Evolutionary conservation across 1,140 invertebrate genomes (phyloP), one percentile per base, ranked within the genome.

Genomic region (Brachionus manjavacas): DNA sequence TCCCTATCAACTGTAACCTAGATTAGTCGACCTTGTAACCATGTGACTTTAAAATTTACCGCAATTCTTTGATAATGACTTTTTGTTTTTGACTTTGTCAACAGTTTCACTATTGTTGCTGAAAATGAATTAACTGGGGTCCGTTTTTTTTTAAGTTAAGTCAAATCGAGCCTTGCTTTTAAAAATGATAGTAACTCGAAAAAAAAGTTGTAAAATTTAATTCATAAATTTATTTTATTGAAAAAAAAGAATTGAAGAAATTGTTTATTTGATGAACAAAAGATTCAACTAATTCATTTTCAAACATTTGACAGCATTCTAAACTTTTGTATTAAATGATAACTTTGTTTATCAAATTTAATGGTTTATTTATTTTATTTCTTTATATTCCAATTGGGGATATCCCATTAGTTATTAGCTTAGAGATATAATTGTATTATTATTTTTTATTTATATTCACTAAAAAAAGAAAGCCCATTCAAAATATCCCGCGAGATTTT

Each of bases 301-400:
- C 20, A 60, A 60, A 60, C 52, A 60, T 60, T 60, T 60, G 20
- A 20, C 52, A 60, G 14, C 16, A 52, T 52, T 52, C 14, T 52
- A 52, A 52, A 52, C 46, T 52, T 35, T n/a, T 23, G 25, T 20
- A 8, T 20, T 4, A 60, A 60, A 60, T 60, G 52, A 60, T 60
- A 60, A 20, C 52, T 60, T 60, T 60, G 52, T 60, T 60, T 60
- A 60, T 60, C 16, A 60, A 46, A 60, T 60, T 60, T 60, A 60
- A 60, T 60, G 52, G 52, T 60, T 60, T 60, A 60, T 60, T 60
- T 60, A 23, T 60, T 60, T 60, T 60, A 60, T 60, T 60, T 60
- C 52, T 60, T 60, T 60, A 25, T 25, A 60, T 60, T 60, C 20
- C 52, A 60, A 60, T 60, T 23, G 52, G 52, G 16, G n/a, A 60